A percentile compares a stretch with the other conserved stretches of the same genome.
phyloP scores from a whole-genome alignment of 1,140 invertebrate species.

The Drosophila tristis region DNA sequence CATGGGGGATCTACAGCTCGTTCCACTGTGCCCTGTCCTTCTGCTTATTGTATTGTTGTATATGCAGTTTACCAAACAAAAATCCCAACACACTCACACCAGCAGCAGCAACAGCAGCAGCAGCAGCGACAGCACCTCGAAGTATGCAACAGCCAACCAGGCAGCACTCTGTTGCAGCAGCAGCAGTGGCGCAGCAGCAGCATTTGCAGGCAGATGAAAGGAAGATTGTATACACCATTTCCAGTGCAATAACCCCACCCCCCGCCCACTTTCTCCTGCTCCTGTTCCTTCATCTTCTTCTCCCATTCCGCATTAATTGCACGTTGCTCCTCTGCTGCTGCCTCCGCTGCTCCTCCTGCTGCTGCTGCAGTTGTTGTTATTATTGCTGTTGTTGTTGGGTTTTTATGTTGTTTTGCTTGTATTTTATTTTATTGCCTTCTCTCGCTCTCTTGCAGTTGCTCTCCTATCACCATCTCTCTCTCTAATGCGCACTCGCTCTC shows the following conservation, averaged over 20 bases:
- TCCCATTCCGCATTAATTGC: slow-evolving; percentile 61
- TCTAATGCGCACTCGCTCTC: slow-evolving; percentile 45
- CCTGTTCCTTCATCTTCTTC: neutral
- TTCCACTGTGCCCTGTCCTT: slow-evolving; percentile 39
- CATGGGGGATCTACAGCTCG: neutral
- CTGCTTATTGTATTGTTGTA: slow-evolving; percentile 82
- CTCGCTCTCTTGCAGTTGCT: slow-evolving; percentile 28
- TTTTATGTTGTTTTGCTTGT: slow-evolving; percentile 79
- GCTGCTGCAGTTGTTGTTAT: slow-evolving; percentile 53
- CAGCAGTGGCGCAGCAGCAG: slow-evolving; percentile 28
- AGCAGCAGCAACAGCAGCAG: neutral
- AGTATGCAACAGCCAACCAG: slow-evolving; percentile 75
- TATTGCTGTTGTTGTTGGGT: slow-evolving; percentile 62
- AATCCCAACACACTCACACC: slow-evolving; percentile 71
- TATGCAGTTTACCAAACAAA: slow-evolving; percentile 82
- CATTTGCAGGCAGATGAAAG: slow-evolving; percentile 13
- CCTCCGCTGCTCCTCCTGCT: slow-evolving; percentile 35
- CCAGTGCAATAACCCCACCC: too few species aligned
- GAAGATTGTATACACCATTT: slow-evolving; percentile 19
- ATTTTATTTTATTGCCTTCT: slow-evolving; percentile 77
- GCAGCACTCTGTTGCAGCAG: slow-evolving; percentile 39
- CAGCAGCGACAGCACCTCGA: slow-evolving; percentile 40
- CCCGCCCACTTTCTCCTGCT: neutral
- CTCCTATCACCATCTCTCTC: slow-evolving; percentile 27
- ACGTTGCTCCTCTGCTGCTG: slow-evolving; percentile 50